A percentile compares a stretch with the other conserved stretches of the same genome.
These are phyloP conservation scores for Pocillopora verrucosa DNA, from an alignment of 64 coral and sea anemone genomes.

Conservation along the genomic window DNA sequence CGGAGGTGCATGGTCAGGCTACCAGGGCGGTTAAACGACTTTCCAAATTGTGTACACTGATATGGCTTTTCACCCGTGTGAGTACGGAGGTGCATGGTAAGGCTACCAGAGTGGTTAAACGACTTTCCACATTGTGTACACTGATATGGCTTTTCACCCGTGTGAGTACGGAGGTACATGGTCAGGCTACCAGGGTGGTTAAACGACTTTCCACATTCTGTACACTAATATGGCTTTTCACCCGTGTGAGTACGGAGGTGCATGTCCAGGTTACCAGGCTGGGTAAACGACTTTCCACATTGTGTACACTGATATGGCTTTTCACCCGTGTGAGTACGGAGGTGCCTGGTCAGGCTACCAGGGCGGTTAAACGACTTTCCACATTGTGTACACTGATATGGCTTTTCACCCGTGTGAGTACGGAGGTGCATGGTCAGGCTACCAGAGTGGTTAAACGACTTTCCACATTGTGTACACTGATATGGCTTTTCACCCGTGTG, in stretches of 20 bases:
- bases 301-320: conserved; percentile 1
- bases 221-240: conserved; percentile 3
- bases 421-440: neutral
- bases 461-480: conserved; percentile 2
- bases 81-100: neutral
- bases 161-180: neutral
- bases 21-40: too few relatives aligned
- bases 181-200: neutral
- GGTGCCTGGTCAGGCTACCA: neutral
- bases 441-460: neutral
- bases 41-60: neutral
- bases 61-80: conserved; percentile 2
- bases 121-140: neutral
- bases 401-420: neutral
- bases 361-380: neutral
- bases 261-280: neutral
- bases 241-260: conserved; percentile 4
- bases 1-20: neutral
- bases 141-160: conserved; percentile 12
- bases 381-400: neutral
- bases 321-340: conserved; percentile 6
- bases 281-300: neutral
- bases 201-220: neutral
- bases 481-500: conserved; percentile 11
- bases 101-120: neutral